These are phyloP conservation scores for Apomyelois bistriatella DNA, from an alignment of 2,888 invertebrate genomes.

Conservation along the genomic window DNA sequence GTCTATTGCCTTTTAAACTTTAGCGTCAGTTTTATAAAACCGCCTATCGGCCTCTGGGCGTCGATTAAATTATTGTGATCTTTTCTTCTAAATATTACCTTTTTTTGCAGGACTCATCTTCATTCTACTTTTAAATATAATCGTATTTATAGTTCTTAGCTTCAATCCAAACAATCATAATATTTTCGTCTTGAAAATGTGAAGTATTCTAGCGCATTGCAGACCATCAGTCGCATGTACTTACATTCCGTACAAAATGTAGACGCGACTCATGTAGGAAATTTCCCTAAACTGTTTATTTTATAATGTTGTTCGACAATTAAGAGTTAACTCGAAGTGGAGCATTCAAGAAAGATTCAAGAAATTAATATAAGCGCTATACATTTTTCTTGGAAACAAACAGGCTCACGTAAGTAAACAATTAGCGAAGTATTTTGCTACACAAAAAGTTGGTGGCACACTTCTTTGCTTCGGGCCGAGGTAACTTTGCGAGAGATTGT, in stretches of 20 bases:
- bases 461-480: slow-evolving; percentile 48
- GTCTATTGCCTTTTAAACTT: no score
- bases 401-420: slow-evolving; percentile 48
- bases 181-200: background rate
- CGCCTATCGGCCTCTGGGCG: no score
- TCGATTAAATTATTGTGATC: no score
- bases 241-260: background rate
- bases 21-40: no score
- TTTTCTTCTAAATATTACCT: no score
- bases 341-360: background rate
- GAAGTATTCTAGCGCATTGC: slow-evolving; percentile 5
- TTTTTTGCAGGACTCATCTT: no score
- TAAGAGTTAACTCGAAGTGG: background rate
- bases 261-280: background rate
- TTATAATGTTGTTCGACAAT: background rate
- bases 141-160: no score
- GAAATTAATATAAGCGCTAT: background rate
- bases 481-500: slow-evolving; percentile 70
- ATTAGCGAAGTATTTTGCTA: slow-evolving; percentile 60
- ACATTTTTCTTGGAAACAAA: slow-evolving; percentile 19
- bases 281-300: background rate
- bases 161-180: background rate
- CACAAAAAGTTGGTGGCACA: slow-evolving; percentile 58
- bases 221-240: background rate
- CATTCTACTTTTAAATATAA: no score